Evolutionary conservation across 23 tunicate species (phyloP).

Genomic region (Botrylloides violaceus): DNA sequence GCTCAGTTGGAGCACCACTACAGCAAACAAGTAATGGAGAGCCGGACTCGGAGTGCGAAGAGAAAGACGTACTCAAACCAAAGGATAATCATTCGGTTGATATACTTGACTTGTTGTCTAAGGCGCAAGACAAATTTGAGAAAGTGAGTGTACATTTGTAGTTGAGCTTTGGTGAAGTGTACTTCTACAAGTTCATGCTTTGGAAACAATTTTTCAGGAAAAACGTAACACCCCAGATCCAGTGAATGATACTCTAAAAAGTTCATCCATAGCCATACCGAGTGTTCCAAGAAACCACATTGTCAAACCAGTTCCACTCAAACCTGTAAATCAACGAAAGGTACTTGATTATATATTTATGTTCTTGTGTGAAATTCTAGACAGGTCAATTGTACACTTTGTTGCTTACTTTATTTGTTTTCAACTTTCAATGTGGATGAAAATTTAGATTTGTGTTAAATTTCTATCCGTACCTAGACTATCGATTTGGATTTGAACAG

Average conservation of each 20-base stretch:
- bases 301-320: constrained; percentile 21
- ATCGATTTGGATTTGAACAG: no score
- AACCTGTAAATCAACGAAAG: constrained; percentile 11
- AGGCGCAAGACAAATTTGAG: constrained; percentile 68
- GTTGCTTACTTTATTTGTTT: no score
- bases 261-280: background rate
- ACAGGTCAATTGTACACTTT: no score
- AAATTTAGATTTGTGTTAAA: no score
- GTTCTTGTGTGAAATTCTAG: no score
- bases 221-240: constrained; percentile 26
- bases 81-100: constrained; percentile 15
- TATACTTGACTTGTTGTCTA: constrained; percentile 42
- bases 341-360: background rate
- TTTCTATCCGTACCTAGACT: no score
- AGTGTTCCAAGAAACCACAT: constrained; percentile 1
- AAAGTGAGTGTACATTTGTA: constrained; percentile 32
- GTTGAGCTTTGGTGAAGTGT: background rate
- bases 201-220: background rate
- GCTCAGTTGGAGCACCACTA: constrained; percentile 17
- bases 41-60: constrained; percentile 18
- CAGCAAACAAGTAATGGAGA: constrained; percentile 15
- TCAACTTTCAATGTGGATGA: no score
- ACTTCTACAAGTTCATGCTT: background rate
- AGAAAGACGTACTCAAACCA: background rate
- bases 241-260: background rate